A percentile compares a stretch with the other conserved stretches of the same genome.
phyloP scores from a whole-genome alignment of 2,888 invertebrate species.

The Slavum lentiscoides region DNA sequence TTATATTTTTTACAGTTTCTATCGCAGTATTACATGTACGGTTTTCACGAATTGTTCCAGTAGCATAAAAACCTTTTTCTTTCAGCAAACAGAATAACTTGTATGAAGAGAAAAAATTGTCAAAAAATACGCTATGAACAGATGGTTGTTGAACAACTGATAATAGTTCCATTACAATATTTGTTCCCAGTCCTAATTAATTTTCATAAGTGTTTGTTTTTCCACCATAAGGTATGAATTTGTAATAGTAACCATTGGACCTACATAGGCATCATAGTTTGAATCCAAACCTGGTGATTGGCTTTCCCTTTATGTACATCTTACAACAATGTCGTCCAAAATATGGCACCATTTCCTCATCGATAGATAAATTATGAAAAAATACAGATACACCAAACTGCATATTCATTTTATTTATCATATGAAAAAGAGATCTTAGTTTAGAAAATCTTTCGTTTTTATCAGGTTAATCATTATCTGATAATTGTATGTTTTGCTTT shows the following conservation, averaged over 20 bases:
- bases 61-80: conserved; percentile 55
- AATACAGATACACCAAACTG: conserved; percentile 8
- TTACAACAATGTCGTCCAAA: conserved; percentile 55
- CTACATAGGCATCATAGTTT: conserved; percentile 56
- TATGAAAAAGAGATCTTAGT: conserved; percentile 16
- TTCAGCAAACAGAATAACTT: conserved; percentile 54
- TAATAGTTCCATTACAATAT: conserved; percentile 12
- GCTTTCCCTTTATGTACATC: conserved; percentile 57
- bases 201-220: conserved; percentile 21
- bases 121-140: conserved; percentile 19
- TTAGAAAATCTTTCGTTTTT: conserved; percentile 21
- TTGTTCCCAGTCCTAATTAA: conserved; percentile 24
- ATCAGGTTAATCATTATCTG: conserved; percentile 17
- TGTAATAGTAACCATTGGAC: conserved; percentile 45
- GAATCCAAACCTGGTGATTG: conserved; percentile 57
- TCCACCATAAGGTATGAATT: conserved; percentile 38
- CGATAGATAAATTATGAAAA: conserved; percentile 50
- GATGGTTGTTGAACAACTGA: conserved; percentile 10
- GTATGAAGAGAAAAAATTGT: conserved; percentile 13
- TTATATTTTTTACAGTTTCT: conserved; percentile 54
- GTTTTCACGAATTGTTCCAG: conserved; percentile 57
- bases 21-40: conserved; percentile 56
- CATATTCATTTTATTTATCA: background rate
- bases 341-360: conserved; percentile 56
- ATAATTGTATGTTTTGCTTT: conserved; percentile 22